Evolutionary conservation across 2,888 invertebrate genomes (phyloP).

Genomic region (Nesidiocoris tenuis): DNA sequence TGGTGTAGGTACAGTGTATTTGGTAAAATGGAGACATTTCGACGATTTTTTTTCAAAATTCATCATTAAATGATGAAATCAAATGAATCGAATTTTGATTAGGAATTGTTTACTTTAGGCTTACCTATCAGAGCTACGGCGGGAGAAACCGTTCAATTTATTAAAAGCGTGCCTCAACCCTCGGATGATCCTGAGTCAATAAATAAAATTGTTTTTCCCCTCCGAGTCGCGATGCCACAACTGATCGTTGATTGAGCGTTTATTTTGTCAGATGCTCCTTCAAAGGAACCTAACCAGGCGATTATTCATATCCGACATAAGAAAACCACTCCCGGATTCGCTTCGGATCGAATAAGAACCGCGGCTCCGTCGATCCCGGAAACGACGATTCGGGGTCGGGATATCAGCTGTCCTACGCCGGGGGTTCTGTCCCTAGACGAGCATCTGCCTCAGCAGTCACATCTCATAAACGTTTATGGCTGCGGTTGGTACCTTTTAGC

Average conservation of each 20-base stretch:
- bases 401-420: not conserved
- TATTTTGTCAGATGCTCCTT: slow-evolving; percentile 29
- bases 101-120: too few species aligned
- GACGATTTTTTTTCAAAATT: too few species aligned
- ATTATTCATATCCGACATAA: slow-evolving; percentile 32
- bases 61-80: too few species aligned
- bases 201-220: slow-evolving; percentile 2
- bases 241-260: slow-evolving; percentile 23
- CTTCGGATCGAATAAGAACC: not conserved
- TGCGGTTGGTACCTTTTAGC: slow-evolving; percentile 9
- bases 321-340: slow-evolving; percentile 15
- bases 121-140: too few species aligned
- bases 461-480: not conserved
- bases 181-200: slow-evolving; percentile 2
- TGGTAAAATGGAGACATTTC: too few species aligned
- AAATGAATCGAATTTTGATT: too few species aligned
- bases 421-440: not conserved
- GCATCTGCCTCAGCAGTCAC: slow-evolving; percentile 4
- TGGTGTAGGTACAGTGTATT: too few species aligned
- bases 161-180: too few species aligned
- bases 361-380: not conserved
- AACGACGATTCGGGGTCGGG: slow-evolving; percentile 5
- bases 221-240: slow-evolving; percentile 13
- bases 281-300: slow-evolving; percentile 14
- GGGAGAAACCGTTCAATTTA: too few species aligned